Evolutionary conservation across 2,888 invertebrate species (phyloP).

Genomic region (Gerris lacustris): DNA sequence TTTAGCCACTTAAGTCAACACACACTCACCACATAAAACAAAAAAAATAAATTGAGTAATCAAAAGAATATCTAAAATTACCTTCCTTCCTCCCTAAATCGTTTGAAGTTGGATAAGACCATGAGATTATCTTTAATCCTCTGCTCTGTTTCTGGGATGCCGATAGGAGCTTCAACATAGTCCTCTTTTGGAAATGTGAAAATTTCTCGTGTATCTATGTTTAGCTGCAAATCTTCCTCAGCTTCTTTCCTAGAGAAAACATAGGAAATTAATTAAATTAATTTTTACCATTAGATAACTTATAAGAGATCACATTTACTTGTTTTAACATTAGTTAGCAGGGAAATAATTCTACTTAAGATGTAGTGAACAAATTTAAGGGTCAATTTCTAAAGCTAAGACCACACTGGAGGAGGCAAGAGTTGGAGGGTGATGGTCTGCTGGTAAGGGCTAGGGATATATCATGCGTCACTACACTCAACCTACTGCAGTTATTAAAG

Average conservation of each 20-base stretch:
- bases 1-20: too few species aligned
- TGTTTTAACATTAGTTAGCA: too few species aligned
- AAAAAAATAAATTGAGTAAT: too few species aligned
- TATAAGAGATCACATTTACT: not conserved
- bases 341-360: too few species aligned
- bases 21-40: too few species aligned
- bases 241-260: constrained; percentile 47
- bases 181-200: constrained; percentile 69
- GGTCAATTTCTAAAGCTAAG: too few species aligned
- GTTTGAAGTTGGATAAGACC: constrained; percentile 43
- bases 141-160: constrained; percentile 72
- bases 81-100: constrained; percentile 46
- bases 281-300: not conserved
- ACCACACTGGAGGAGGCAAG: too few species aligned
- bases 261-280: not conserved
- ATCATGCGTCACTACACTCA: too few species aligned
- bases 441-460: too few species aligned
- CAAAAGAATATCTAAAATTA: not conserved
- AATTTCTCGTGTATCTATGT: constrained; percentile 59
- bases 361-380: too few species aligned
- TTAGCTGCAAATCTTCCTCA: constrained; percentile 67
- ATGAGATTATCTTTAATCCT: constrained; percentile 66
- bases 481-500: too few species aligned
- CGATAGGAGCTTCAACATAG: constrained; percentile 56
- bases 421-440: too few species aligned